Base-by-base conservation (phyloP, 2,113 vertebrate genomes). In the Osmerus mordax region DNA sequence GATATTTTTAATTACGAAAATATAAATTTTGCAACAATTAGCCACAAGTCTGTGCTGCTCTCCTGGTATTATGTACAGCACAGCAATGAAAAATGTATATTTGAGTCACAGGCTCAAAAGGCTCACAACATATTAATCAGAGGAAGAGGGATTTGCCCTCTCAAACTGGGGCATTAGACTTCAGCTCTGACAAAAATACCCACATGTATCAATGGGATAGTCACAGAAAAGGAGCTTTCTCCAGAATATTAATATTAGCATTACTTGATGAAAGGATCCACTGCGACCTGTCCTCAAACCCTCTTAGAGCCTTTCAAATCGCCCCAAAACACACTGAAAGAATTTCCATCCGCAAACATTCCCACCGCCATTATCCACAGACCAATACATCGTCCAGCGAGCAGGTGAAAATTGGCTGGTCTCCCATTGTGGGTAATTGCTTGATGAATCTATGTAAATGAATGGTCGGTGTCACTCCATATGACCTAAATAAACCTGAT, bases 131-230 rank as follows among this genome's bases (percentile, higher is more conserved):
- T 36, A 65, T 63, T 72, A 29, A 77, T 72, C 69, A 70, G 25
- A 60, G 65, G 67, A 83, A 70, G 66, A 51, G 16, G 75, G 72
- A 82, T 84, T 82, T 60, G 77, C 60, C 51, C 60, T 64, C 47
- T 72, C 60, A 53, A 53, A 54, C 81, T 54, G 78, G 71, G 66
- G 80, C 74, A 84, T 83, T 86, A 83, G 73, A 69, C 41, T 47
- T 1, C 41, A 8, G 15, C 71, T 67, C 59, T 61, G 29, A 75
- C 70, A 47, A 25, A 81, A 83, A 85, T 11, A 63, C 59, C 47
- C 72, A 63, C 21, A 63, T 28, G 65, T 73, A 78, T 71, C 67
- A 78, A 29, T 23, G 25, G 56, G 51, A 36, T 19, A 53, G 76
- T 73, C 41, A 59, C 54, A 71, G 70, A 28, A 67, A 76, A 71